phyloP scores from a whole-genome alignment of 2,888 invertebrate species.

The Melolontha melolontha region DNA sequence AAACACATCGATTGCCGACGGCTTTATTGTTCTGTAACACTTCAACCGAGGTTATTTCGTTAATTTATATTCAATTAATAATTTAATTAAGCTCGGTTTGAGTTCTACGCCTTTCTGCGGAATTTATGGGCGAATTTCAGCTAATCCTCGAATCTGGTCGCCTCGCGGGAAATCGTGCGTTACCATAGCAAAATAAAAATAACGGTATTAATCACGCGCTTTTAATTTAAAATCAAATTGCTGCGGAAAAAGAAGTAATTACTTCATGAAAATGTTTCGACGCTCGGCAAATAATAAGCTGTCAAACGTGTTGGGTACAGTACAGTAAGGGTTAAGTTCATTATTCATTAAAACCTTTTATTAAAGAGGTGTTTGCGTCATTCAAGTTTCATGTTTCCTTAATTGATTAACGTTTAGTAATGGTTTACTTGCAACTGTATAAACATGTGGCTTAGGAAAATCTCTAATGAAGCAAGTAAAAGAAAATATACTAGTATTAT shows the following conservation, averaged over 20 bases:
- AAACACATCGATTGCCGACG: slow-evolving; percentile 9
- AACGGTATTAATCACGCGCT: slow-evolving; percentile 8
- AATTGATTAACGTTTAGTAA: too few relatives aligned
- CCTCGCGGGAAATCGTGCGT: background rate
- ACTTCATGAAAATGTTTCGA: background rate
- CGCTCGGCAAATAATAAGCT: background rate
- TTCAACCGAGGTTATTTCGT: background rate
- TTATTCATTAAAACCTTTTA: too few relatives aligned
- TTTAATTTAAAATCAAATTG: slow-evolving; percentile 8
- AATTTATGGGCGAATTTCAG: slow-evolving; percentile 15
- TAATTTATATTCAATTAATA: slow-evolving; percentile 23
- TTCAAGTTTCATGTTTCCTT: too few relatives aligned
- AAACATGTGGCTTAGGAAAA: too few relatives aligned
- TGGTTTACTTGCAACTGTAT: too few relatives aligned
- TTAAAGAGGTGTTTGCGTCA: too few relatives aligned
- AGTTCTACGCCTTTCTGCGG: background rate
- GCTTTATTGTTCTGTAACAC: background rate
- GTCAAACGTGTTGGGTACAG: background rate
- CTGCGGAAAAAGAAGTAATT: slow-evolving; percentile 4
- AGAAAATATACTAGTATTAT: too few relatives aligned
- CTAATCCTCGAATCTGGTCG: background rate
- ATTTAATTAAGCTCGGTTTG: slow-evolving; percentile 14
- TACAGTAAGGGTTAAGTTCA: too few relatives aligned
- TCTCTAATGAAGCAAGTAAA: too few relatives aligned
- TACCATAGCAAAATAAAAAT: slow-evolving; percentile 7